phyloP scores from a whole-genome alignment of 37 sponge, comb jelly and placozoan genomes.

The Chondrosia reniformis region DNA sequence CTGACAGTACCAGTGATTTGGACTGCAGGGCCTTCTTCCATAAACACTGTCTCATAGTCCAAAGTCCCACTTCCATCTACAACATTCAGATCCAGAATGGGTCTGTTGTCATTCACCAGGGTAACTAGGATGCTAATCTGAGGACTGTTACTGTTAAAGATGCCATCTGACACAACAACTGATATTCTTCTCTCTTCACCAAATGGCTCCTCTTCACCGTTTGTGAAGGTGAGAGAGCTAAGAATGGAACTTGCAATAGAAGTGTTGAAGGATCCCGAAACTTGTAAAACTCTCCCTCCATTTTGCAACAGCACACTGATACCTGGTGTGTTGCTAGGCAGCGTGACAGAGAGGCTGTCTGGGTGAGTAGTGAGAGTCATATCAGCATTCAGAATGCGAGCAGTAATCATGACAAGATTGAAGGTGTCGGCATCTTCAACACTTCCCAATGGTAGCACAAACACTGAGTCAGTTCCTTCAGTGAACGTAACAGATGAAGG shows the following conservation, averaged over 20 bases:
- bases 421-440: constrained; percentile 55
- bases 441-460: constrained; percentile 8
- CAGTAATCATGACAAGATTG: constrained; percentile 17
- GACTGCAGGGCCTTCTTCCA: constrained; percentile 29
- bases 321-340: background rate
- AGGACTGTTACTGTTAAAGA: background rate
- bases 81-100: constrained; percentile 1
- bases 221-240: constrained; percentile 8
- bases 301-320: background rate
- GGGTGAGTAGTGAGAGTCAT: constrained; percentile 4
- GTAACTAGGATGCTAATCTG: constrained; percentile 31
- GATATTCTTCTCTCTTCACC: background rate
- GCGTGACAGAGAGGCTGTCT: constrained; percentile 33
- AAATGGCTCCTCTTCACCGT: constrained; percentile 7
- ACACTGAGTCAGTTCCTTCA: constrained; percentile 34
- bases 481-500: constrained; percentile 19
- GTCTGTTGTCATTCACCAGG: constrained; percentile 62
- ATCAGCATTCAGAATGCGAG: constrained; percentile 5
- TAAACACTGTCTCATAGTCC: background rate
- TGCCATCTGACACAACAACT: constrained; percentile 23
- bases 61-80: background rate
- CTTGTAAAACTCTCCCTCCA: constrained; percentile 15
- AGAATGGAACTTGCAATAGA: constrained; percentile 20
- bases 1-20: constrained; percentile 7
- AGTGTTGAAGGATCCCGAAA: constrained; percentile 37